phyloP scores from a whole-genome alignment of 2,797 vertebrate genomes.

The Pagetopsis macropterus region DNA sequence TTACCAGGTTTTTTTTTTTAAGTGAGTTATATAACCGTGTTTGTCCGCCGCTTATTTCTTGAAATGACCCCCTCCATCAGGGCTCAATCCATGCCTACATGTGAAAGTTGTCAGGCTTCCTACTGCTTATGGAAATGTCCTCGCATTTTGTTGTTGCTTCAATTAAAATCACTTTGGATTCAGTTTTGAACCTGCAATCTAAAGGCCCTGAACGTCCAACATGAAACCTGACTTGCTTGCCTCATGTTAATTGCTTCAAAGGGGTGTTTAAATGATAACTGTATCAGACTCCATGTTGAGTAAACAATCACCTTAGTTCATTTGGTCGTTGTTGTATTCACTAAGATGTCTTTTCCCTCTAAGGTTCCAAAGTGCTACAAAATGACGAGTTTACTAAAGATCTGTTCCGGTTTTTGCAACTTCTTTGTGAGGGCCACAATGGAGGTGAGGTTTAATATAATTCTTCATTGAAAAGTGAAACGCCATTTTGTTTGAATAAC shows the following conservation, averaged over 20 bases:
- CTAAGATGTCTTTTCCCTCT: constrained; percentile 11
- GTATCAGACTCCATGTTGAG: constrained; percentile 11
- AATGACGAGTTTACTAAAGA: constrained; percentile 98
- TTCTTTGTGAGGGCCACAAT: constrained; percentile 99
- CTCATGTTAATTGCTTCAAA: constrained; percentile 66
- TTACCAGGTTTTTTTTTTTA: constrained; percentile 34
- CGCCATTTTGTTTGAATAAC: neutral
- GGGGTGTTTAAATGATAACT: constrained; percentile 25
- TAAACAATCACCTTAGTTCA: constrained; percentile 1
- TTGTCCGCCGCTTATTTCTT: constrained; percentile 41
- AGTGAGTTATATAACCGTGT: constrained; percentile 29
- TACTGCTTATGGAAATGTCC: constrained; percentile 81
- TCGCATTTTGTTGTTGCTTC: constrained; percentile 63
- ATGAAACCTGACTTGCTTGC: constrained; percentile 76
- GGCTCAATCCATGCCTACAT: constrained; percentile 69
- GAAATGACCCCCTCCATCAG: constrained; percentile 49
- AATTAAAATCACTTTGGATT: constrained; percentile 77
- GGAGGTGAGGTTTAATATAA: constrained; percentile 85
- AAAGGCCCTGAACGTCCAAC: constrained; percentile 75
- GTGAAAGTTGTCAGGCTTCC: constrained; percentile 81
- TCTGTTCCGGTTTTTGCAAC: constrained; percentile 98
- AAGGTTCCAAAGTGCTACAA: constrained; percentile 98
- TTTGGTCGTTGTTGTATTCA: constrained; percentile 33
- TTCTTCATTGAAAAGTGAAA: accelerated
- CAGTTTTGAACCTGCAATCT: constrained; percentile 78